These are phyloP conservation scores for Rutilus rutilus DNA, from an alignment of 2,113 vertebrate species.

Conservation along the genomic window DNA sequence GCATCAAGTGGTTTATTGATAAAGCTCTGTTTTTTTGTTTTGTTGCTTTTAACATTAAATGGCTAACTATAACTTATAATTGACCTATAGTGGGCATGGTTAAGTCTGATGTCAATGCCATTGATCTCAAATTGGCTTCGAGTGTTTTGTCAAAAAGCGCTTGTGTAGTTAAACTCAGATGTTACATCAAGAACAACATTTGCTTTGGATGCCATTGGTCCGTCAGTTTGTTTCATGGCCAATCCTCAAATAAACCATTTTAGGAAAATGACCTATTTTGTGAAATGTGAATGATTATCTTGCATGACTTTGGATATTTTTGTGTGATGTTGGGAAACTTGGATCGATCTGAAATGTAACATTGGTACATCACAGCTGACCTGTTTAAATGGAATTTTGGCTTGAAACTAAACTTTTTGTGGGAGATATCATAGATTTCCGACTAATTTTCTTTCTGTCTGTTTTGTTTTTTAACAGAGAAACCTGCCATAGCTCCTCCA, in stretches of 20 bases:
- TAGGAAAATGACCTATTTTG: constrained; percentile 12
- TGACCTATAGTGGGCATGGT: not conserved
- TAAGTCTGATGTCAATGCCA: not conserved
- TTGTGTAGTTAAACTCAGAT: not conserved
- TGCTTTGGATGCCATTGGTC: constrained; percentile 3
- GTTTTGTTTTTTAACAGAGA: constrained; percentile 80
- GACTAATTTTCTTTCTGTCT: constrained; percentile 64
- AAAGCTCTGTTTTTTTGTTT: not conserved
- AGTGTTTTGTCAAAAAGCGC: too few species aligned
- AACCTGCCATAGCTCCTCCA: constrained; percentile 97
- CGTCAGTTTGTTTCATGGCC: not conserved
- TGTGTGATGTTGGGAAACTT: not conserved
- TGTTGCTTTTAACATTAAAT: not conserved
- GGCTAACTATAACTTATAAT: not conserved
- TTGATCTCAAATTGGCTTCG: too few species aligned
- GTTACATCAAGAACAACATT: not conserved
- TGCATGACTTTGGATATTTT: not conserved
- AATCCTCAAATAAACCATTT: not conserved
- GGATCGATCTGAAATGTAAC: not conserved
- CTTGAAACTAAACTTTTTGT: not conserved
- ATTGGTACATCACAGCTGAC: not conserved
- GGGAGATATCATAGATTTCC: not conserved
- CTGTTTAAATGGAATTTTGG: not conserved
- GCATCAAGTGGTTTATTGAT: not conserved
- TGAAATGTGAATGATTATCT: constrained; percentile 17